These are phyloP conservation scores for Corapipo altera DNA, from an alignment of 2,113 vertebrate species.

Conservation along the genomic window DNA sequence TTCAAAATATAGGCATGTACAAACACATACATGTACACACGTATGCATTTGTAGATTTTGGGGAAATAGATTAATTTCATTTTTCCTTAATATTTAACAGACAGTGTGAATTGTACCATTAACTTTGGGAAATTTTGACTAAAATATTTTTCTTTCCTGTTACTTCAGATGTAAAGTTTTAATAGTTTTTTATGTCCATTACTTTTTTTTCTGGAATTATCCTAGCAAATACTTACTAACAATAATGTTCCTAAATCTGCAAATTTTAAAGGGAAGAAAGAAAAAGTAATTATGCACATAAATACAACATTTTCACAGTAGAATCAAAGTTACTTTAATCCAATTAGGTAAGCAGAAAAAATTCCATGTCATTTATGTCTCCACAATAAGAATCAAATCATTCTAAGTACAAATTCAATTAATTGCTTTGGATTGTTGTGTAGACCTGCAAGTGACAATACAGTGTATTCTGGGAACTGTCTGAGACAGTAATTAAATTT, in stretches of 20 bases:
- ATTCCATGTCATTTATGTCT: background rate
- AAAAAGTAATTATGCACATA: background rate
- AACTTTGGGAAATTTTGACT: background rate
- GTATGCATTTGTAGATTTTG: rapidly evolving
- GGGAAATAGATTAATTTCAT: background rate
- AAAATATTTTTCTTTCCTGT: background rate
- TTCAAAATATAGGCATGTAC: rapidly evolving
- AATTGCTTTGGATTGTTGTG: background rate
- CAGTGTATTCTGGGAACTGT: background rate
- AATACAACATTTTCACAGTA: background rate
- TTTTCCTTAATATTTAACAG: background rate
- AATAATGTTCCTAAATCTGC: background rate
- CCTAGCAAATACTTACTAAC: background rate
- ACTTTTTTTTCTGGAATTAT: background rate
- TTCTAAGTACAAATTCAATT: background rate
- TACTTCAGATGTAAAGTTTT: background rate
- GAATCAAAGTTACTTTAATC: background rate
- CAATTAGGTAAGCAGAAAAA: background rate
- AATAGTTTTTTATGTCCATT: background rate
- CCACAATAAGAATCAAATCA: background rate
- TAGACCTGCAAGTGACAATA: background rate
- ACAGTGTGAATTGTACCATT: background rate
- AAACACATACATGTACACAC: background rate
- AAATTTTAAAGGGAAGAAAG: background rate
- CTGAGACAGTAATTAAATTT: background rate